phyloP scores from a whole-genome alignment of 2,888 invertebrate species.

The Lottia gigantea region DNA sequence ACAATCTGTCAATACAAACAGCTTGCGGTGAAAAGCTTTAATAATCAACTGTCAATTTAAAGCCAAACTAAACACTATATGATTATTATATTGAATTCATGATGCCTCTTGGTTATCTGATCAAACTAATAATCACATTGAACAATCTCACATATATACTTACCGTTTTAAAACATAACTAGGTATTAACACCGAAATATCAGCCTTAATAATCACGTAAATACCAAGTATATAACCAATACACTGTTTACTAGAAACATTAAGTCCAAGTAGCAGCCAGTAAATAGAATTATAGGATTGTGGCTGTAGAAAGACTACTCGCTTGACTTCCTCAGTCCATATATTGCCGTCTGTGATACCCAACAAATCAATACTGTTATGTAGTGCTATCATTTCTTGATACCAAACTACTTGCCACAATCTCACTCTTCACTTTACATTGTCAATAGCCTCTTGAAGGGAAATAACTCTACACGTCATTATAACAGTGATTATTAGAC shows the following conservation, averaged over 20 bases:
- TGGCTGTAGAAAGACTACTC: not conserved
- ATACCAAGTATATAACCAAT: not conserved
- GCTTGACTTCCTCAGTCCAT: no score
- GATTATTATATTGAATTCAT: not conserved
- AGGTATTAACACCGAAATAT: no score
- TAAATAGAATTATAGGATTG: not conserved
- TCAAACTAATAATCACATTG: no score
- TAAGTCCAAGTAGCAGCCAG: not conserved
- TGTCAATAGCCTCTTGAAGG: conserved; percentile 8
- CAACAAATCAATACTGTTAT: conserved; percentile 4
- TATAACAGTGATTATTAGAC: not conserved
- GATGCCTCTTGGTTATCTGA: no score
- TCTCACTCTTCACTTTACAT: conserved; percentile 1
- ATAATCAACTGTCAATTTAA: conserved; percentile 6
- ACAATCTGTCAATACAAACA: conserved; percentile 1
- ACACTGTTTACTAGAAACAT: not conserved
- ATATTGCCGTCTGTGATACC: conserved; percentile 1
- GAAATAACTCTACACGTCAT: conserved; percentile 5
- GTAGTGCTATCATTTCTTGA: conserved; percentile 11
- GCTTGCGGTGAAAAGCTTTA: not conserved
- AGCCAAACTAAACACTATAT: not conserved
- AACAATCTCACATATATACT: no score
- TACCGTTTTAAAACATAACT: no score
- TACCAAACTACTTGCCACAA: conserved; percentile 11
- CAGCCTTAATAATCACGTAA: no score